Evolutionary conservation across 2,113 vertebrate genomes (phyloP), one percentile per base, ranked within the genome.

Genomic region (Orthonyx spaldingii): DNA sequence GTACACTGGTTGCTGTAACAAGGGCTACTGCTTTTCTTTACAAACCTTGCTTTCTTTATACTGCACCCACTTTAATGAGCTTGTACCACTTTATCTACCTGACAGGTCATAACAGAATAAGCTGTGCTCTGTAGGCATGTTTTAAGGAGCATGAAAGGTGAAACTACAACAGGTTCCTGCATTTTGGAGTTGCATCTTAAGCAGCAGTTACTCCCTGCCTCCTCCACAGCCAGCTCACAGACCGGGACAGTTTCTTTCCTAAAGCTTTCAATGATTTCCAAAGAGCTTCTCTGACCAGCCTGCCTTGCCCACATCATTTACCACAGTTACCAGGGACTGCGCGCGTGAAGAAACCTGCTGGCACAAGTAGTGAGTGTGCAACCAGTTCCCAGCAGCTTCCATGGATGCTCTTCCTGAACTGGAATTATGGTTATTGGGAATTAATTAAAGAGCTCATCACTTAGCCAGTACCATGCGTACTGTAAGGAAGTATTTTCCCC

Each of bases 121-220:
- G 24, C 33, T 5, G 3, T 35, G 42, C 27, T 63, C 69, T n/a
- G 33, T 52, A 64, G 57, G 16, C 33, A 46, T 7, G 1, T 59
- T 56, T 30, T 52, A 53, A 76, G 32, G 69, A 93, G 18, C 10
- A 1, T 17, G 42, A 74, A 84, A 80, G 22, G 35, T 78, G 60
- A 87, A 91, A 75, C 21, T 24, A 55, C 33, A 84, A 59, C 30
- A 61, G 26, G 7, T 46, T 56, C 28, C 57, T 64, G 69, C 30
- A 70, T 74, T 87, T 65, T 69, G 41, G 37, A 86, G 9, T 17
- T 66, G 18, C 68, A 50, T 82, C 93, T 95, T 52, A 84, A 90
- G 39, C 19, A 79, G 41, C 7, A 28, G 19, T 60, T 44, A 44
- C 39, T 83, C 32, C 32, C 15, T 56, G 23, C 16, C 18, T 81